A percentile compares a stretch with the other conserved stretches of the same genome.
phyloP scores from a whole-genome alignment of 2,797 vertebrate species.

The Oophaga sylvatica region DNA sequence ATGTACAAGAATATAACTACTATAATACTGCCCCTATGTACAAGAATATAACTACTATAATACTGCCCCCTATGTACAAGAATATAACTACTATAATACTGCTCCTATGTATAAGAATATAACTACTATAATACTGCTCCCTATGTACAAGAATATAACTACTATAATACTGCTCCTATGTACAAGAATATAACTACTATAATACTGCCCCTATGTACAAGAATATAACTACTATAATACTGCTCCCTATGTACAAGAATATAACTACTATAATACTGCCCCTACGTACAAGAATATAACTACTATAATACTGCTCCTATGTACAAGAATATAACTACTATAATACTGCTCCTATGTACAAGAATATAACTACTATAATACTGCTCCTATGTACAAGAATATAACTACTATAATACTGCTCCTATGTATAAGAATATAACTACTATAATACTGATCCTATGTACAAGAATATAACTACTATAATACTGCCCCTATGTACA shows the following conservation, averaged over 20 bases:
- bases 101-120: not conserved
- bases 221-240: conserved; percentile 1
- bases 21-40: conserved; percentile 3
- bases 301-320: not conserved
- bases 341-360: not conserved
- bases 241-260: not conserved
- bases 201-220: not conserved
- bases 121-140: not conserved
- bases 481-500: not conserved
- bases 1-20: not conserved
- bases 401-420: not conserved
- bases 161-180: not conserved
- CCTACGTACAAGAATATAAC: conserved; percentile 7
- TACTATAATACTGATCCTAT: not conserved
- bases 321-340: conserved; percentile 8
- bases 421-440: not conserved
- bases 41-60: conserved; percentile 7
- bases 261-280: conserved; percentile 1
- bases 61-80: not conserved
- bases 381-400: not conserved
- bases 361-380: not conserved
- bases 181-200: not conserved
- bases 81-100: conserved; percentile 10
- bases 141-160: not conserved
- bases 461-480: conserved; percentile 3